Percentiles rank a stretch among this genome's conserved stretches.
Conservation (phyloP, 2,888 invertebrate species). For the Molanna angustata region DNA sequence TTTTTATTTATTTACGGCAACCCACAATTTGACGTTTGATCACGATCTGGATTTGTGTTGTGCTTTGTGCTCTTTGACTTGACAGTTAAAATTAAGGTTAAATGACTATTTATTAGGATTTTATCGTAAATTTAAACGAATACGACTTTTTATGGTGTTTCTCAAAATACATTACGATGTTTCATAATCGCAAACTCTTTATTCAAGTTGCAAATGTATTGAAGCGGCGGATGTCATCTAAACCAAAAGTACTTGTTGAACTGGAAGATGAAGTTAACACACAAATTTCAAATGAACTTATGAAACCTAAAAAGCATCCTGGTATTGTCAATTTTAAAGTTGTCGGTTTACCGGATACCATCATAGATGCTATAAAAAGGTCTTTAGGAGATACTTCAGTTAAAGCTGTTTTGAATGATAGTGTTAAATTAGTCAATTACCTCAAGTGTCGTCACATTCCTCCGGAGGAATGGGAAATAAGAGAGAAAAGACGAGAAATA, state of each 20-base stretch:
- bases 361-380: constrained; percentile 56
- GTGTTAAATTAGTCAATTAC: constrained; percentile 56
- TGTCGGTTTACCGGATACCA: constrained; percentile 58
- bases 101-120: no score
- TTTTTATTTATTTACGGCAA: no score
- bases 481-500: constrained; percentile 46
- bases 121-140: no score
- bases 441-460: constrained; percentile 64
- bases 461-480: constrained; percentile 56
- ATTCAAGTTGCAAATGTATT: constrained; percentile 8
- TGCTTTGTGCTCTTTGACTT: no score
- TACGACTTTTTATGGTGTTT: no score
- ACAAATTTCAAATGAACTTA: constrained; percentile 50
- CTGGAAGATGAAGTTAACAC: constrained; percentile 52
- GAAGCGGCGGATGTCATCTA: constrained; percentile 15
- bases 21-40: no score
- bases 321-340: constrained; percentile 59
- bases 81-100: no score
- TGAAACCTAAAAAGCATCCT: constrained; percentile 70
- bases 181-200: constrained; percentile 1
- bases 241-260: constrained; percentile 39
- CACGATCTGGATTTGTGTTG: no score
- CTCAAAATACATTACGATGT: no score
- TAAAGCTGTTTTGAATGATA: constrained; percentile 54
- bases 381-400: constrained; percentile 58